Percentiles rank a stretch among this genome's conserved stretches.
Evolutionary conservation across 2,888 invertebrate genomes (phyloP).

Genomic region (Oxytorus armatus): DNA sequence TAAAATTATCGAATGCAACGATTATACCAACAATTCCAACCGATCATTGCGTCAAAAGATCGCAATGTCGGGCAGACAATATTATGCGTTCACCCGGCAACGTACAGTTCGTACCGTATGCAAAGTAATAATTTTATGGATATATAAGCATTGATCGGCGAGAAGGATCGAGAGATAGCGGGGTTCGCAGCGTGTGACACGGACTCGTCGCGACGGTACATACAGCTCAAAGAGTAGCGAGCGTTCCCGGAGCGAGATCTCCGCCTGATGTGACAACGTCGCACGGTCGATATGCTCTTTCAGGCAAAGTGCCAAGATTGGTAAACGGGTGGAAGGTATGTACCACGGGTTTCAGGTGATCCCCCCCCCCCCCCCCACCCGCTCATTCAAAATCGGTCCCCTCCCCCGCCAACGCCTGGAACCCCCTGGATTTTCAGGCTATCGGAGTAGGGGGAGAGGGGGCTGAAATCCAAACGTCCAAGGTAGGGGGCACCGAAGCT

Average conservation of each 20-base stretch:
- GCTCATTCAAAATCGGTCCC: constrained; percentile 67
- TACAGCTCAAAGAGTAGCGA: constrained; percentile 69
- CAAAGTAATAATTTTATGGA: not conserved
- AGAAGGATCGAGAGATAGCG: constrained; percentile 40
- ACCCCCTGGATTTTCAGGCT: constrained; percentile 75
- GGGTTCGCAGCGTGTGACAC: constrained; percentile 76
- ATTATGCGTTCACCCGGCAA: not conserved
- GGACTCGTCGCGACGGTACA: constrained; percentile 68
- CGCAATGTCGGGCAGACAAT: no score
- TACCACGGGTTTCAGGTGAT: constrained; percentile 80
- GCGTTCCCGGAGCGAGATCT: constrained; percentile 75
- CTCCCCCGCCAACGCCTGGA: constrained; percentile 71
- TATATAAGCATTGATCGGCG: not conserved
- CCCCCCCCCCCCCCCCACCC: constrained; percentile 72
- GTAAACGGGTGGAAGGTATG: constrained; percentile 80
- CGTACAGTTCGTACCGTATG: no score
- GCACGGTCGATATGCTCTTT: constrained; percentile 85
- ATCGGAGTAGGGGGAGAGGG: constrained; percentile 67
- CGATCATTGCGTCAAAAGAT: no score
- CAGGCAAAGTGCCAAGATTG: constrained; percentile 85
- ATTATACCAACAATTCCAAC: no score
- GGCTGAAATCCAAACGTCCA: constrained; percentile 50
- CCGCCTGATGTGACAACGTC: constrained; percentile 82
- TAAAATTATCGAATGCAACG: no score
- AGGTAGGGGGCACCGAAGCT: constrained; percentile 78